Evolutionary conservation across 2,797 vertebrate genomes (phyloP).

Genomic region (Cottoperca gobio): DNA sequence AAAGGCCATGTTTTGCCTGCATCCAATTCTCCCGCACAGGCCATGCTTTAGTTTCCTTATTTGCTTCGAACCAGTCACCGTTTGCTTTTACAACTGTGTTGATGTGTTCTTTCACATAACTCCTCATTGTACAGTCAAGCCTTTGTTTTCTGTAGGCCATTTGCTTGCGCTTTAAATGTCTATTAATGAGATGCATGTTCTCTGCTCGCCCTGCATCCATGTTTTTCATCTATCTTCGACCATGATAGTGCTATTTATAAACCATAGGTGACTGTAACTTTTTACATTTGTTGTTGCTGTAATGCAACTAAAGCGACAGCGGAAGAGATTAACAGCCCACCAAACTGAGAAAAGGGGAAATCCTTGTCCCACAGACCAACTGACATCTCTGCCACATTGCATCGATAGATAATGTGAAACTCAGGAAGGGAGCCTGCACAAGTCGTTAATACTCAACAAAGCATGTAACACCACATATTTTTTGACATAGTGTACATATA

Average conservation of each 20-base stretch:
- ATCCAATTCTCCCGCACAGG: slow-evolving; percentile 51
- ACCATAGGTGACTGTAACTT: background rate
- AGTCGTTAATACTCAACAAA: slow-evolving; percentile 35
- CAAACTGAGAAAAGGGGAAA: background rate
- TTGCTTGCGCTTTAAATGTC: slow-evolving; percentile 18
- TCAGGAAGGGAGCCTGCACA: slow-evolving; percentile 30
- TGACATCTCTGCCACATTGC: slow-evolving; percentile 52
- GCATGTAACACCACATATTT: background rate
- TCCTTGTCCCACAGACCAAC: slow-evolving; percentile 1
- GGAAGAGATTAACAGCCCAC: background rate
- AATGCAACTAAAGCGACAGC: background rate
- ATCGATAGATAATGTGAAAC: slow-evolving; percentile 56
- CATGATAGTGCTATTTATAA: slow-evolving; percentile 29
- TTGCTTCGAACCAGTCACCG: slow-evolving; percentile 9
- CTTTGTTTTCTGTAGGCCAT: slow-evolving; percentile 23
- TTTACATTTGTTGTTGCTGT: slow-evolving; percentile 4
- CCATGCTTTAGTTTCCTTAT: slow-evolving; percentile 52
- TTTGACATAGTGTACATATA: slow-evolving; percentile 5
- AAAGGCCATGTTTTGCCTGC: slow-evolving; percentile 79
- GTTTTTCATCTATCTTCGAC: slow-evolving; percentile 33
- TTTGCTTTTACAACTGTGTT: slow-evolving; percentile 13
- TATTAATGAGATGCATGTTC: slow-evolving; percentile 34
- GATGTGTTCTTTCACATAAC: background rate
- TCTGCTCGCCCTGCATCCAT: slow-evolving; percentile 36
- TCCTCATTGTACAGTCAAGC: background rate